phyloP scores from a whole-genome alignment of 2,113 vertebrate species.

The Crotalus horridus region DNA sequence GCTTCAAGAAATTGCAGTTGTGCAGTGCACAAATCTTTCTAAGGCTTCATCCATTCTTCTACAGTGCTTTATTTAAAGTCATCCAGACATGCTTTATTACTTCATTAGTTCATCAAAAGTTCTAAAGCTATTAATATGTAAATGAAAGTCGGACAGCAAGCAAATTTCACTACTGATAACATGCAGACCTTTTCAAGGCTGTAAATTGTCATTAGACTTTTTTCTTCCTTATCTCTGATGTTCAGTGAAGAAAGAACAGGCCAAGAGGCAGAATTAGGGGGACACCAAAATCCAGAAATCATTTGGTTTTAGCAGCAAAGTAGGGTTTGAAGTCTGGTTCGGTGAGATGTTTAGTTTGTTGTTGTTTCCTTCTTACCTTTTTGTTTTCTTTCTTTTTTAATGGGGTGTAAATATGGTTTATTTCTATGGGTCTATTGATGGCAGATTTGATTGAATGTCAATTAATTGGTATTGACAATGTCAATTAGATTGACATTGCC shows the following conservation, averaged over 20 bases:
- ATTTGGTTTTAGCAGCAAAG: background rate
- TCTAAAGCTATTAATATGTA: conserved; percentile 19
- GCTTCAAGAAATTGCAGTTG: rapidly evolving
- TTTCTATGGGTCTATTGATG: background rate
- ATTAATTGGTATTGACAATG: background rate
- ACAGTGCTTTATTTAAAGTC: background rate
- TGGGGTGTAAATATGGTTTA: background rate
- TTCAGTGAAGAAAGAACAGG: background rate
- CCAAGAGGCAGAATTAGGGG: background rate
- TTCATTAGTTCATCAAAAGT: conserved; percentile 12
- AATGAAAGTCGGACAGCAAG: conserved; percentile 5
- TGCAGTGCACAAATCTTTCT: background rate
- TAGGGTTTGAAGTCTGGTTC: background rate
- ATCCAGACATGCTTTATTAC: background rate
- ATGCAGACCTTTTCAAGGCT: background rate
- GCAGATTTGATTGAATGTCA: background rate
- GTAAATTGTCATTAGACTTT: background rate
- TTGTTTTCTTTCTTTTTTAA: background rate
- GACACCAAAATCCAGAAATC: background rate
- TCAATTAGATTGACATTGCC: too few relatives aligned
- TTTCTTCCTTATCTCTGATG: background rate
- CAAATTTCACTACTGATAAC: background rate
- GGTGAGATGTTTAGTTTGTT: background rate
- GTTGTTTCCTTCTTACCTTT: background rate
- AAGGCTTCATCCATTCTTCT: background rate